A percentile compares a stretch with the other conserved stretches of the same genome.
phyloP scores from a whole-genome alignment of 2,888 invertebrate genomes.

The Scrobipalpa atriplicella region DNA sequence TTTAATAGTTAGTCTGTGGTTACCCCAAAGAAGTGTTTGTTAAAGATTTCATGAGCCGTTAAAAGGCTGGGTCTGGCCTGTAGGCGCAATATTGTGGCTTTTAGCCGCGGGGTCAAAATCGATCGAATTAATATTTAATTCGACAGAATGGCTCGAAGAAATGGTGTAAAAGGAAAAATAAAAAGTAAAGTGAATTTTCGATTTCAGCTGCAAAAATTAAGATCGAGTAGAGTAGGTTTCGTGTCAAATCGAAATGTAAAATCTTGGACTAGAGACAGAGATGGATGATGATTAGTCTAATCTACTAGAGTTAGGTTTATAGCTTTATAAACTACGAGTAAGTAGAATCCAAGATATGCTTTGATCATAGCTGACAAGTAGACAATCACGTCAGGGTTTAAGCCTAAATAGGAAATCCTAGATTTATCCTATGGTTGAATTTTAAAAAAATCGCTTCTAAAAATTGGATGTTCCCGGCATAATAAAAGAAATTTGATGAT shows the following conservation, averaged over 20 bases:
- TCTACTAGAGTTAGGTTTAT: not conserved
- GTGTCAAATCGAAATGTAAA: not conserved
- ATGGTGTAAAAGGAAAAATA: not conserved
- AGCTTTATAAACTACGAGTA: not conserved
- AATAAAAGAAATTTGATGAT: too few relatives aligned
- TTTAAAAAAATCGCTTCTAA: too few relatives aligned
- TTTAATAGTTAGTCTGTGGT: not conserved
- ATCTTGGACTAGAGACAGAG: not conserved
- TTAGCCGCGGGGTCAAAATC: constrained; percentile 10
- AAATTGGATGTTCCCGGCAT: too few relatives aligned
- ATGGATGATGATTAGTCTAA: not conserved
- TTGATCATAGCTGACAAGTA: not conserved
- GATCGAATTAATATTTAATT: constrained; percentile 8
- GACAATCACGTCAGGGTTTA: too few relatives aligned
- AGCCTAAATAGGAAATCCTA: too few relatives aligned
- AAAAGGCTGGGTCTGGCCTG: constrained; percentile 16
- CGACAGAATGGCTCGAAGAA: not conserved
- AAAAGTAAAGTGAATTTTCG: not conserved
- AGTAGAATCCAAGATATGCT: not conserved
- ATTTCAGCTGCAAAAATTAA: not conserved
- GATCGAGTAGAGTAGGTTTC: not conserved
- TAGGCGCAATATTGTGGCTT: constrained; percentile 18
- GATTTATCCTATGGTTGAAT: too few relatives aligned
- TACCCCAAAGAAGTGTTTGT: not conserved
- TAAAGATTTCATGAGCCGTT: not conserved